Evolutionary conservation across 2,797 vertebrate species (phyloP).

Genomic region (Octomys mimax): DNA sequence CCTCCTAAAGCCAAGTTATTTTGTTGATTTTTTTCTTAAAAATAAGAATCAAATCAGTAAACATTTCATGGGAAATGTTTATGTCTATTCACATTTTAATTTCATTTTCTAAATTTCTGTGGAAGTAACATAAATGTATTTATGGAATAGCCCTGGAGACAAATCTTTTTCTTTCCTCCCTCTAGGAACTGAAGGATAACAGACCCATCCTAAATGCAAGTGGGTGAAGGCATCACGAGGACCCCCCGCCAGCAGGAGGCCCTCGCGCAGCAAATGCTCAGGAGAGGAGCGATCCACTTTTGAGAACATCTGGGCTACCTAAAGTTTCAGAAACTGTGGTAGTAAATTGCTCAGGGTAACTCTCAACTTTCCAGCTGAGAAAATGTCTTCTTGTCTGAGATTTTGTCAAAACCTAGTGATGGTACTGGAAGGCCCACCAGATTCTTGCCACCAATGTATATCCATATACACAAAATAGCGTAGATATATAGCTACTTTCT

Average conservation of each 20-base stretch:
- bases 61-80: neutral
- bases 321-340: neutral
- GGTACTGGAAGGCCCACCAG: neutral
- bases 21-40: neutral
- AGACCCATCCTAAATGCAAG: fast-evolving
- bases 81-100: neutral
- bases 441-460: neutral
- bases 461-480: too few relatives aligned
- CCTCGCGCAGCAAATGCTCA: neutral
- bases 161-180: neutral
- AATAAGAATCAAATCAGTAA: constrained; percentile 15
- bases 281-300: neutral
- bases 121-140: constrained; percentile 22
- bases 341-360: neutral
- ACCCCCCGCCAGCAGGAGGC: neutral
- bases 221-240: too few relatives aligned
- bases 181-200: neutral
- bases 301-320: neutral
- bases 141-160: neutral
- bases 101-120: neutral
- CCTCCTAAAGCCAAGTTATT: neutral
- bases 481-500: too few relatives aligned
- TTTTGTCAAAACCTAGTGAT: neutral
- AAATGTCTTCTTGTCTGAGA: neutral
- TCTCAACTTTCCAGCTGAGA: neutral